phyloP scores from a whole-genome alignment of 2,113 vertebrate genomes.

The Chloropsis cyanopogon region DNA sequence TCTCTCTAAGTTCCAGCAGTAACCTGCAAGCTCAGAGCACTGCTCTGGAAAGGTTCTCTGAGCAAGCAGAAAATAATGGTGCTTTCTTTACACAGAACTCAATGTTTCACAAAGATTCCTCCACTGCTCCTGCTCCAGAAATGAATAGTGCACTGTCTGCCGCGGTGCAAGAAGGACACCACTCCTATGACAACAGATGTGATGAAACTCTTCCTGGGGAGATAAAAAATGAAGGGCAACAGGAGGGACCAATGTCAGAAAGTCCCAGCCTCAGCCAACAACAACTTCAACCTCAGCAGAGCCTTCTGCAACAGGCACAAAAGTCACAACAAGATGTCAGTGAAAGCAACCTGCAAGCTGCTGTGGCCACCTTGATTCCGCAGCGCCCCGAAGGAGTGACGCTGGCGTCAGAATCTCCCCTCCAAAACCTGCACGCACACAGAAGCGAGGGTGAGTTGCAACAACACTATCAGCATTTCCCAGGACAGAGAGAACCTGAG shows the following conservation, averaged over 20 bases:
- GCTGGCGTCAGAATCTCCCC: slow-evolving; percentile 30
- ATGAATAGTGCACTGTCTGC: slow-evolving; percentile 55
- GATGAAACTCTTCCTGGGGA: slow-evolving; percentile 63
- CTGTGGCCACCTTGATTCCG: background rate
- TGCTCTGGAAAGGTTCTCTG: slow-evolving; percentile 69
- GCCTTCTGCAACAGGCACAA: slow-evolving; percentile 56
- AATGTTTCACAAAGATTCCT: slow-evolving; percentile 77
- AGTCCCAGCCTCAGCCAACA: slow-evolving; percentile 28
- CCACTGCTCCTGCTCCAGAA: slow-evolving; percentile 63
- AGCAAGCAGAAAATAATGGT: slow-evolving; percentile 73
- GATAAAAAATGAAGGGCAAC: slow-evolving; percentile 62
- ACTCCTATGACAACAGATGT: slow-evolving; percentile 51
- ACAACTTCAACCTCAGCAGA: slow-evolving; percentile 4
- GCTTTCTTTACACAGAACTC: slow-evolving; percentile 75
- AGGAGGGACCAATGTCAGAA: background rate
- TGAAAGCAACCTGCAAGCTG: background rate
- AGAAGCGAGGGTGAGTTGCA: slow-evolving; percentile 29
- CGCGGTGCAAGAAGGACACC: slow-evolving; percentile 55
- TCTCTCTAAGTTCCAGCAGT: slow-evolving; percentile 71
- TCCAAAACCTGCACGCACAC: background rate
- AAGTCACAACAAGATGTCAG: background rate
- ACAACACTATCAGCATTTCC: slow-evolving; percentile 42
- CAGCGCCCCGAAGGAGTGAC: slow-evolving; percentile 39
- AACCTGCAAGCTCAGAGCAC: slow-evolving; percentile 71
- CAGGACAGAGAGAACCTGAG: slow-evolving; percentile 52